Conservation (phyloP, 2,888 invertebrate species). For the Melanargia galathea region DNA sequence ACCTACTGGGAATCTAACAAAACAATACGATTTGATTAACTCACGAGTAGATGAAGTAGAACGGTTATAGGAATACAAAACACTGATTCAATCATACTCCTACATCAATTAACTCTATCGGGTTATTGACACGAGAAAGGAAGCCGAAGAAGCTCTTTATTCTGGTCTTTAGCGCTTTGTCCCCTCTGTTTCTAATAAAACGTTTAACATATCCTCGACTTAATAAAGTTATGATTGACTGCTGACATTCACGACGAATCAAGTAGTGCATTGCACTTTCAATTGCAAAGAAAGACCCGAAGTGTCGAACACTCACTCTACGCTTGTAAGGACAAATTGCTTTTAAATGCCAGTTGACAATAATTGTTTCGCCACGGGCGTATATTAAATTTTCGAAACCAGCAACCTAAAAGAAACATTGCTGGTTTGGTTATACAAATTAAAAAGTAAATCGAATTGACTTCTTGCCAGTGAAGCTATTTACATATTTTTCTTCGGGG, state of each 20-base stretch:
- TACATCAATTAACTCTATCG: too few relatives aligned
- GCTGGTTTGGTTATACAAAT: too few relatives aligned
- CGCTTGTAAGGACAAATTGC: conserved; percentile 2
- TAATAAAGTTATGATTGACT: conserved; percentile 5
- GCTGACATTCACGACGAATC: conserved; percentile 23
- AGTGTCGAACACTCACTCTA: neutral
- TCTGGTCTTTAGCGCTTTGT: neutral
- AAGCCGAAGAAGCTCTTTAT: neutral
- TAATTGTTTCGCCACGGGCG: neutral
- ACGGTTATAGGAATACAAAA: too few relatives aligned
- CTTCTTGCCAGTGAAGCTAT: too few relatives aligned
- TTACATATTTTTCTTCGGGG: too few relatives aligned
- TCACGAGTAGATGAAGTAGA: neutral
- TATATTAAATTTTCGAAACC: too few relatives aligned
- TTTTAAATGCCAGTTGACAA: conserved; percentile 21
- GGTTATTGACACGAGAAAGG: neutral
- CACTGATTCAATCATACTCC: too few relatives aligned
- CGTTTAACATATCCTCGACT: neutral
- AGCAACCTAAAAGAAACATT: too few relatives aligned
- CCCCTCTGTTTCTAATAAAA: neutral
- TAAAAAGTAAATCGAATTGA: too few relatives aligned
- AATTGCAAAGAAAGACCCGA: conserved; percentile 6
- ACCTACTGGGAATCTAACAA: too few relatives aligned
- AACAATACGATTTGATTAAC: neutral
- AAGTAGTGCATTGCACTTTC: conserved; percentile 15